These are phyloP conservation scores for Tachuris rubrigastra DNA, from an alignment of 2,113 vertebrate species.

Conservation along the genomic window DNA sequence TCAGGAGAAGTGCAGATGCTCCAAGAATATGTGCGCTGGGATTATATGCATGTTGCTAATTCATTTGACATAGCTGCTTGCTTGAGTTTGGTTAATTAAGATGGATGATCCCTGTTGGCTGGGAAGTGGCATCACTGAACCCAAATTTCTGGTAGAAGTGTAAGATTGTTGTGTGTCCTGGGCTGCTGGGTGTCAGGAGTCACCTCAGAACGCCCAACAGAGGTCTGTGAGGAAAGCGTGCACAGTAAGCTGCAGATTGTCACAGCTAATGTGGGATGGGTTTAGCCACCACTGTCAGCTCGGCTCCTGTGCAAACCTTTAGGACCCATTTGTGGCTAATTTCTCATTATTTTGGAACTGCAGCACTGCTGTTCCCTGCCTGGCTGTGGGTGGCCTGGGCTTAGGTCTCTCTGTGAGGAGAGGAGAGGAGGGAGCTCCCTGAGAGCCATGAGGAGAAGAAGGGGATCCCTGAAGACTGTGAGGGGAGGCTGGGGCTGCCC, in stretches of 20 bases:
- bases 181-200: background rate
- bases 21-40: background rate
- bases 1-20: background rate
- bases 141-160: background rate
- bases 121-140: background rate
- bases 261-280: rapidly evolving
- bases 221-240: background rate
- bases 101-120: background rate
- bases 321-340: background rate
- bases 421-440: background rate
- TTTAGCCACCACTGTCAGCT: background rate
- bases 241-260: rapidly evolving
- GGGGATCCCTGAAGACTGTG: background rate
- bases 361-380: background rate
- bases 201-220: rapidly evolving
- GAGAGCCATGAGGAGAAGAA: background rate
- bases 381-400: rapidly evolving
- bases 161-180: background rate
- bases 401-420: rapidly evolving
- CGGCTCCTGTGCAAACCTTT: background rate
- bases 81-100: background rate
- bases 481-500: rapidly evolving
- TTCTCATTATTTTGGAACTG: background rate
- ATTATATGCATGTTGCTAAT: background rate
- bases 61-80: background rate